Base-by-base conservation (phyloP, 2,888 invertebrate genomes). In the Catocala sponsa region DNA sequence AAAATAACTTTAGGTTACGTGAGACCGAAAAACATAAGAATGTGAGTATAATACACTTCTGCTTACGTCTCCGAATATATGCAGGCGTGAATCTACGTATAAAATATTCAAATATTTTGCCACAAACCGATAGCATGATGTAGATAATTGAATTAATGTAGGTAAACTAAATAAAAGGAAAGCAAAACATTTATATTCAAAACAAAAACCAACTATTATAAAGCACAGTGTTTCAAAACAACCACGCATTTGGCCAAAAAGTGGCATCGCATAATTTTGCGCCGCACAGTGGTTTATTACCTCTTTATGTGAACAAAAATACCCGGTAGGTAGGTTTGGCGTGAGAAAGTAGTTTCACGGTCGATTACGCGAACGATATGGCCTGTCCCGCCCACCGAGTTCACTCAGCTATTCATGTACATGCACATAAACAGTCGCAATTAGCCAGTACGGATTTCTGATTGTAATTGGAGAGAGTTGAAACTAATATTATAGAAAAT, bases 321-420 rank as follows among this genome's bases (percentile, higher is more conserved):
- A 53, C 49, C 25, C 32, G 46, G 55, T 46, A 56, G 56, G 52
- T 55, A 63, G 56, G 53, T 57, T 44, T 38, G 53, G 70, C 78
- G 72, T 79, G 78, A 79, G 76, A 79, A 74, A 78, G 60, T 59
- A 67, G 70, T 78, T 79, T 70, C 70, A 78, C 71, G 76, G 70
- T 62, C 64, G 76, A 79, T 78, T 76, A 70, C 60, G 49, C 63
- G 64, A 51, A 59, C 50, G 66, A 72, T 68, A 76, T 65, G 65
- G 61, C 52, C 55, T 35, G 66, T 55, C 58, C 57, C 64, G 62
- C 74, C 70, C 65, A 77, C 70, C 49, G 48, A 43, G 58, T 52
- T 54, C 53, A 49, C 35, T 44, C 44, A 57, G 46, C 54, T 58
- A 59, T 44, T 46, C 43, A 42, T 46, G 43, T 52, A 44, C 43